Conservation (phyloP, 2,113 vertebrate genomes). For the Malaclemys terrapin region DNA sequence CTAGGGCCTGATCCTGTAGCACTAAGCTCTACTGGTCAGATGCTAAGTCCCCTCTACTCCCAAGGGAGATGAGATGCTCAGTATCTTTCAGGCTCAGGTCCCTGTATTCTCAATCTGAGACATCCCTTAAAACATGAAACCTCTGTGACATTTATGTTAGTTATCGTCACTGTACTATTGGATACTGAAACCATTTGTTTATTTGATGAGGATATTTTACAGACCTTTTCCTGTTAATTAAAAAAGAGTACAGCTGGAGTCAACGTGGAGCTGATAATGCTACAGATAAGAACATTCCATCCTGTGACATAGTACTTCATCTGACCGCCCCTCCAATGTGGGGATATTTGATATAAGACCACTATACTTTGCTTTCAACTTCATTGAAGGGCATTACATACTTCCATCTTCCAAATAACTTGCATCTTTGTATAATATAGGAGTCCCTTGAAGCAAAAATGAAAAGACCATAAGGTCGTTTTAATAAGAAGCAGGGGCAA, state of each 20-base stretch:
- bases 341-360: conserved; percentile 50
- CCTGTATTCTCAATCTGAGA: conserved; percentile 39
- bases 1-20: conserved; percentile 11
- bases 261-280: conserved; percentile 47
- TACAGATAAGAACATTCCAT: conserved; percentile 53
- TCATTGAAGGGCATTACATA: conserved; percentile 51
- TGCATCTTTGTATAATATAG: conserved; percentile 42
- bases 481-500: conserved; percentile 4
- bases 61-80: background rate
- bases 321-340: conserved; percentile 45
- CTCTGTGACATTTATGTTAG: background rate
- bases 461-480: conserved; percentile 48
- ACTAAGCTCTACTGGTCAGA: background rate
- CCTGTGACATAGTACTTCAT: background rate
- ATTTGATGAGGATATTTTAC: conserved; percentile 41
- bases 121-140: conserved; percentile 16
- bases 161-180: background rate
- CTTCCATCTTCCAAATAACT: conserved; percentile 57
- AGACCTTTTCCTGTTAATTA: conserved; percentile 45
- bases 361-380: conserved; percentile 54
- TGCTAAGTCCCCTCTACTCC: background rate
- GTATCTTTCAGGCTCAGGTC: background rate
- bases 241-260: conserved; percentile 44
- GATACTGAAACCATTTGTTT: background rate
- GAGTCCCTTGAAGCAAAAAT: conserved; percentile 60